Evolutionary conservation across 2,888 invertebrate species (phyloP).

Genomic region (Phlogophora meticulosa): DNA sequence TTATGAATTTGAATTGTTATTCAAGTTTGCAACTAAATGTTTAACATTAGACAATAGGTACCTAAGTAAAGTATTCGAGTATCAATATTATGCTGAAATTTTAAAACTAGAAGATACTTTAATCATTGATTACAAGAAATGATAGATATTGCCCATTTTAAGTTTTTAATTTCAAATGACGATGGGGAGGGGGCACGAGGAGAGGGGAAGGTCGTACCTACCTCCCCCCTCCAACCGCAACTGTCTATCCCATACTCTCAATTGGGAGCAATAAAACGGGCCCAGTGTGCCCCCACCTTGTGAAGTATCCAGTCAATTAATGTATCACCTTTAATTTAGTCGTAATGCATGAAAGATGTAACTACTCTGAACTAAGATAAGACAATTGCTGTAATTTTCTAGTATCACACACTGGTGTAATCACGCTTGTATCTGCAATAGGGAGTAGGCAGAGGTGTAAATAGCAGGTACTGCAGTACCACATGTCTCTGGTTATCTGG

Average conservation of each 20-base stretch:
- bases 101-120: no score
- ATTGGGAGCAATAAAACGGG: background rate
- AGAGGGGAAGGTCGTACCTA: no score
- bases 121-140: no score
- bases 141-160: no score
- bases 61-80: no score
- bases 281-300: conserved; percentile 71
- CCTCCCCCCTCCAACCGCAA: no score
- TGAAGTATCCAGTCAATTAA: conserved; percentile 80
- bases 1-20: background rate
- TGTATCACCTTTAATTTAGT: conserved; percentile 84
- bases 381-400: conserved; percentile 37
- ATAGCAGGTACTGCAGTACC: background rate
- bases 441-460: background rate
- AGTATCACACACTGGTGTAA: conserved; percentile 5
- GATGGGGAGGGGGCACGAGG: no score
- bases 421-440: background rate
- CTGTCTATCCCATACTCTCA: no score
- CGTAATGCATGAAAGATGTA: conserved; percentile 68
- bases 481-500: background rate
- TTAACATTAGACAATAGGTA: background rate
- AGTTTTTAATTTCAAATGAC: no score
- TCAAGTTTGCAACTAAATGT: background rate
- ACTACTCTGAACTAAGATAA: conserved; percentile 46
- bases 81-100: no score